phyloP scores from a whole-genome alignment of 2,797 vertebrate genomes.

The Capromys pilorides region DNA sequence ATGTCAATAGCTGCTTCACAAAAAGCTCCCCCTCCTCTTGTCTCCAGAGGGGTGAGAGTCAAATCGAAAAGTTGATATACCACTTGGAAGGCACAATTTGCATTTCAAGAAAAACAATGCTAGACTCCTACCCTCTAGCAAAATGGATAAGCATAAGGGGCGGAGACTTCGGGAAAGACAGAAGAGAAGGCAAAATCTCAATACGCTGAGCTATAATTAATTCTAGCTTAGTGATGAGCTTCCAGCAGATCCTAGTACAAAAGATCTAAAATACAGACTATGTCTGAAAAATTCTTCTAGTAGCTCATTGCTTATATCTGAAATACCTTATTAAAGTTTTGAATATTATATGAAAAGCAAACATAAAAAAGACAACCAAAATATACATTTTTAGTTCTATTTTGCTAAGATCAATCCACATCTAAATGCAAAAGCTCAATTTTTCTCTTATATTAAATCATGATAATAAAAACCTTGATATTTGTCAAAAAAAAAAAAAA shows the following conservation, averaged over 20 bases:
- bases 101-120: slow-evolving; percentile 47
- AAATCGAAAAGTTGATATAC: slow-evolving; percentile 29
- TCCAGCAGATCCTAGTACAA: neutral
- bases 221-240: neutral
- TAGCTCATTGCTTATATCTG: neutral
- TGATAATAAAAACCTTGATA: neutral
- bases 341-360: slow-evolving; percentile 19
- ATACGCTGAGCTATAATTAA: neutral
- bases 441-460: neutral
- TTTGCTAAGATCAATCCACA: slow-evolving; percentile 39
- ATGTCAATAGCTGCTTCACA: neutral
- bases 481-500: neutral
- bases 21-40: neutral
- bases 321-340: neutral
- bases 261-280: neutral
- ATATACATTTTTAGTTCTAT: neutral
- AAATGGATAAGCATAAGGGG: neutral
- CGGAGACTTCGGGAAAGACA: neutral
- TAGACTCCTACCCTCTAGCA: neutral
- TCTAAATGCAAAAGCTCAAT: neutral
- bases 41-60: neutral
- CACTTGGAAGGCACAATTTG: slow-evolving; percentile 23
- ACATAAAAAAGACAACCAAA: neutral
- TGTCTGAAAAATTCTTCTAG: neutral
- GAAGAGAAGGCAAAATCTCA: neutral